Evolutionary conservation across 64 coral and sea anemone genomes (phyloP), one percentile per base, ranked within the genome.

Genomic region (Cladopsammia gracilis): DNA sequence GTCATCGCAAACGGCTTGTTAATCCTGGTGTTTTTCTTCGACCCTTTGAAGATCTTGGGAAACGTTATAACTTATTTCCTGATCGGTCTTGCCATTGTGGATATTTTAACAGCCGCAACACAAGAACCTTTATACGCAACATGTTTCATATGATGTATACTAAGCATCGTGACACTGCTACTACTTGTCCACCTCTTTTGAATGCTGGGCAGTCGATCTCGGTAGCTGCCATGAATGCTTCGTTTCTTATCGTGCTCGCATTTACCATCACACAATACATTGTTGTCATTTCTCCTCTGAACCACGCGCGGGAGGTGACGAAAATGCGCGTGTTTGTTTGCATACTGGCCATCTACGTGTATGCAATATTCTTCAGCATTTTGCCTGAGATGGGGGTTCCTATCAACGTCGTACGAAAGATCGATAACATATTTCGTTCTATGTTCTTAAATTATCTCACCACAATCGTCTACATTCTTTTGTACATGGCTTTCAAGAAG

Each of bases 401-500:
- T 34, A 2, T 34, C 34, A 34, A 34, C 34, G 34, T 34, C 34
- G 0, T 34, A 34, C 34, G 34, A 34, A 34, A 34, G 34, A 34
- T 34, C 34, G 34, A 34, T 34, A 34, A 34, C 34, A 34, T 34
- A 34, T 34, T 34, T 34, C 34, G 2, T 34, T 34, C 70, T 64
- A 71, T 68, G 42, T 62, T 64, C 19, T 52, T 87, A 16, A 87
- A 62, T 16, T 72, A 62, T 24, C 3, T 89, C 16, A 22, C 62
- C 26, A 78, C 77, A 54, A 69, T 69, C 10, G 53, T 74, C 6
- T 89, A 89, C n/a, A 48, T 49, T 45, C 75, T 54, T 48, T 42
- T 89, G 61, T 53, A 89, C 52, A 52, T 89, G 19, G 74, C 71
- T 11, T 89, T 71, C 58, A 87, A 72, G 51, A 87, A 66, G 51